phyloP scores from a whole-genome alignment of 2,113 vertebrate species.

The Calonectris borealis region DNA sequence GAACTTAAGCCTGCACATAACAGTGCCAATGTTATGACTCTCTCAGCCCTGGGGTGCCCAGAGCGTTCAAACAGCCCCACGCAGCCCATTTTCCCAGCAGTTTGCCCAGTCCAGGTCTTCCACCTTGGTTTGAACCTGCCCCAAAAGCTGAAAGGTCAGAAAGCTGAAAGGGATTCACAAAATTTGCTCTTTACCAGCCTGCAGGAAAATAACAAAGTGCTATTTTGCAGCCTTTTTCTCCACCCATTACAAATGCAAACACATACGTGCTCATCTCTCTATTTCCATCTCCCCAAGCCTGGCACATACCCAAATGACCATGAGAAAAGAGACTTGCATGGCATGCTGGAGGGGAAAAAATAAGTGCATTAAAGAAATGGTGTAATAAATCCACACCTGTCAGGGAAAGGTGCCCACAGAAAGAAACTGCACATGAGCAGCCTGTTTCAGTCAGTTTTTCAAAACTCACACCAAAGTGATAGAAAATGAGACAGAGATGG shows the following conservation, averaged over 20 bases:
- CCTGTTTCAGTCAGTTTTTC: neutral
- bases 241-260: neutral
- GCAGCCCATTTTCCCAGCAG: neutral
- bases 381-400: conserved; percentile 22
- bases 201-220: neutral
- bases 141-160: neutral
- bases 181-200: neutral
- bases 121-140: neutral
- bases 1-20: no score
- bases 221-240: neutral
- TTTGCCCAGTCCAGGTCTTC: neutral
- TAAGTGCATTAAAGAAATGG: neutral
- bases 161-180: neutral
- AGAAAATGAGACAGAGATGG: neutral
- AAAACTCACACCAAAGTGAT: neutral
- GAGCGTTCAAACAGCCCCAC: neutral
- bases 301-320: neutral
- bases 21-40: rapidly evolving
- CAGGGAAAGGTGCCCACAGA: conserved; percentile 15
- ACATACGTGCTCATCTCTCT: neutral
- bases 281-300: neutral
- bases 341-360: neutral
- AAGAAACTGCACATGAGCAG: neutral
- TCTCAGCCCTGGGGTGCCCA: neutral
- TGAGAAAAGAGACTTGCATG: neutral